Conservation (phyloP, 2,113 vertebrate species). For the Dermatemys mawii region DNA sequence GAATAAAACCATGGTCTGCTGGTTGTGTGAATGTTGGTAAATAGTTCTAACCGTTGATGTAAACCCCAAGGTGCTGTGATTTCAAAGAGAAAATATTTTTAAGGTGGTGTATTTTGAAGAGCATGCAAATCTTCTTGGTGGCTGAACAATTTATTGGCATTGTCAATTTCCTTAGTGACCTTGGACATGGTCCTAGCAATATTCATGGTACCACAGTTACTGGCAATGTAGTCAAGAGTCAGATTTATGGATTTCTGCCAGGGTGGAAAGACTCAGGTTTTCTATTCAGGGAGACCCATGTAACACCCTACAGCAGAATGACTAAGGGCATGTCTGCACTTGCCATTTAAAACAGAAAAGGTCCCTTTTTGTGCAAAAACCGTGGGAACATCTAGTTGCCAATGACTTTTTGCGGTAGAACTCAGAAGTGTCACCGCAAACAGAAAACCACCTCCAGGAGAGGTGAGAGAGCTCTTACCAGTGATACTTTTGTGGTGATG, state of each 20-base stretch:
- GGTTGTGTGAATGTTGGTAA: neutral
- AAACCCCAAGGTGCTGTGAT: neutral
- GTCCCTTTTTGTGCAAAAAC: too few relatives aligned
- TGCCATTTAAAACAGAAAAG: too few relatives aligned
- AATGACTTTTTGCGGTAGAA: too few relatives aligned
- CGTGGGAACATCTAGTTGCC: too few relatives aligned
- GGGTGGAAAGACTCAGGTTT: neutral
- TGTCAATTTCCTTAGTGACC: neutral
- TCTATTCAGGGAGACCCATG: neutral
- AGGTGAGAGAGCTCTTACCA: too few relatives aligned
- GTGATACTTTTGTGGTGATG: too few relatives aligned
- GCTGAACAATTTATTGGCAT: neutral
- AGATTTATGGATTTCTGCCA: neutral
- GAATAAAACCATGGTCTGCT: accelerated
- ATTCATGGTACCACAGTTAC: neutral
- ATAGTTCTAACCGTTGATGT: neutral
- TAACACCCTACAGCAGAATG: neutral
- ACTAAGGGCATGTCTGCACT: accelerated
- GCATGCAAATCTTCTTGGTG: neutral
- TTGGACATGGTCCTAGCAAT: neutral
- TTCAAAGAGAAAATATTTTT: neutral
- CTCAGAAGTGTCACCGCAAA: too few relatives aligned
- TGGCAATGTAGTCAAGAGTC: accelerated
- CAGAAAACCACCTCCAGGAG: too few relatives aligned
- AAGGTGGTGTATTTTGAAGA: neutral